Evolutionary conservation across 2,113 vertebrate genomes (phyloP).

Genomic region (Tor tambroides): DNA sequence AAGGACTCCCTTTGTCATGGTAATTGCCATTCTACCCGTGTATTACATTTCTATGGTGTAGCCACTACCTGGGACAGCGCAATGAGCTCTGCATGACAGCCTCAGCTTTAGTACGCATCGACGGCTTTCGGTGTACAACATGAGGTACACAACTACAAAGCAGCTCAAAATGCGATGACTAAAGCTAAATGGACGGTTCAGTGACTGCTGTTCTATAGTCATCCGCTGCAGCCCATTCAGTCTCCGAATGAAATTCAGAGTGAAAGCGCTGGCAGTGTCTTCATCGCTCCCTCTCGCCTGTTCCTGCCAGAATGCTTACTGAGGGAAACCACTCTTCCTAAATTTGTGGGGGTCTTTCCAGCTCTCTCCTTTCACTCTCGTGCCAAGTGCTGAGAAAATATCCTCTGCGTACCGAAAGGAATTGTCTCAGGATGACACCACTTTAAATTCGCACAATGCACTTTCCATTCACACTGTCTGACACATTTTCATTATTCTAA

Average conservation of each 20-base stretch:
- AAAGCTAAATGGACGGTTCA: conserved; percentile 18
- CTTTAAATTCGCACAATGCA: conserved; percentile 11
- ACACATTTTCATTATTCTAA: conserved; percentile 5
- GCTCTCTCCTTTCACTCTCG: not conserved
- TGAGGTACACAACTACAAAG: conserved; percentile 4
- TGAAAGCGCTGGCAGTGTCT: conserved; percentile 50
- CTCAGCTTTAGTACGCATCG: not conserved
- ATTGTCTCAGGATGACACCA: conserved; percentile 5
- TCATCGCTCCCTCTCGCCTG: conserved; percentile 21
- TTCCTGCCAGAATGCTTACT: conserved; percentile 36
- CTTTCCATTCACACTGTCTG: not conserved
- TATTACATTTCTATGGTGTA: not conserved
- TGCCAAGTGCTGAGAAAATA: conserved; percentile 32
- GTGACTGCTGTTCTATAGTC: conserved; percentile 5
- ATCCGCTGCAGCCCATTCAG: conserved; percentile 20
- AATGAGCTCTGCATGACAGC: conserved; percentile 35
- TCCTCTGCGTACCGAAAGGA: conserved; percentile 10
- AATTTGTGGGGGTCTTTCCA: conserved; percentile 34
- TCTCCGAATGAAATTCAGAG: conserved; percentile 68
- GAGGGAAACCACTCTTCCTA: conserved; percentile 39
- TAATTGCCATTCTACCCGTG: not conserved
- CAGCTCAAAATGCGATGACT: conserved; percentile 27
- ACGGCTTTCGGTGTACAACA: conserved; percentile 19
- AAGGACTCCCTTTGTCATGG: not conserved
- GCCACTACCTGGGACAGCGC: conserved; percentile 30